Evolutionary conservation across 2,113 vertebrate species (phyloP).

Genomic region (Cinclus mexicanus): DNA sequence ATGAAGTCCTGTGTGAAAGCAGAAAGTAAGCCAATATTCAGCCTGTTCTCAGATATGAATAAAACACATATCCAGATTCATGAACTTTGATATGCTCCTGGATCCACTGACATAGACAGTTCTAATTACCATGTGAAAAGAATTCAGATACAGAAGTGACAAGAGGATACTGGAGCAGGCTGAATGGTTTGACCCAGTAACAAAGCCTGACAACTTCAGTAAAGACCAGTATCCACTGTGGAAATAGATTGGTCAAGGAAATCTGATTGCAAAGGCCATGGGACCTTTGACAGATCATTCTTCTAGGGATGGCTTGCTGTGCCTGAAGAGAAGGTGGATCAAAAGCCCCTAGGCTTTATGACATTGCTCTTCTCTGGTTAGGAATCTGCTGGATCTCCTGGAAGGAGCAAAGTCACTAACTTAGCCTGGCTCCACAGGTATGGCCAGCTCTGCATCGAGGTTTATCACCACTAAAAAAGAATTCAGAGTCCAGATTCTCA

Average conservation of each 20-base stretch:
- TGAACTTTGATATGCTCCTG: background rate
- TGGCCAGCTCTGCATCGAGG: background rate
- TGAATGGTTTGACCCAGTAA: background rate
- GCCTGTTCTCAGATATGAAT: background rate
- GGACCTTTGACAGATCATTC: background rate
- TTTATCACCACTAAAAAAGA: background rate
- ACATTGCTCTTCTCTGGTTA: background rate
- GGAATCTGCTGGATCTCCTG: background rate
- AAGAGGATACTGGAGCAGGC: background rate
- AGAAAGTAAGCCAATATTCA: background rate
- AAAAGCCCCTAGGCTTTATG: background rate
- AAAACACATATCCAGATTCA: background rate
- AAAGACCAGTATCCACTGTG: background rate
- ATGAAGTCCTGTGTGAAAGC: background rate
- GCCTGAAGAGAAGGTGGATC: background rate
- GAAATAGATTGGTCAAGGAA: background rate
- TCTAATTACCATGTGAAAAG: background rate
- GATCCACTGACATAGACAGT: background rate
- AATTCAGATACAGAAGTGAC: background rate
- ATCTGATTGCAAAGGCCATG: background rate
- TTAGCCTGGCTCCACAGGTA: background rate
- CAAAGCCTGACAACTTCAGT: background rate
- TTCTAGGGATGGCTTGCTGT: background rate
- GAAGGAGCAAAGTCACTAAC: background rate
- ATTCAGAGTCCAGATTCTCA: background rate